Conservation (phyloP, 2,888 invertebrate genomes). For the Ichneumoninae sp. region DNA sequence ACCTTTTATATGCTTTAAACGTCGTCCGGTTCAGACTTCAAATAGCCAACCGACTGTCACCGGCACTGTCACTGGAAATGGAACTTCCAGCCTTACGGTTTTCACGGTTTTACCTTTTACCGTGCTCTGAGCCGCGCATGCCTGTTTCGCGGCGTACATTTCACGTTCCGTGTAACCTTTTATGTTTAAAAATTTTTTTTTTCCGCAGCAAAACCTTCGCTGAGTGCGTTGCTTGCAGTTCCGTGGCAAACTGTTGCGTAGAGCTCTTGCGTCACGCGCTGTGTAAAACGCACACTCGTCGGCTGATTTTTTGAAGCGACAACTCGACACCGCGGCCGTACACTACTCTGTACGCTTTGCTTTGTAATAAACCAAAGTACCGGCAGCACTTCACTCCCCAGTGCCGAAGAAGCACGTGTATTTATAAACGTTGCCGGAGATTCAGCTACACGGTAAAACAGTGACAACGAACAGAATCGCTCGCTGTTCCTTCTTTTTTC, state of each 20-base stretch:
- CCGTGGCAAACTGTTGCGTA: conserved; percentile 67
- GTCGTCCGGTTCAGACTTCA: not conserved
- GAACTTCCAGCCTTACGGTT: not conserved
- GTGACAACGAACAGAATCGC: conserved; percentile 23
- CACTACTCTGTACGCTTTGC: conserved; percentile 33
- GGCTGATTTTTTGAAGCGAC: conserved; percentile 5
- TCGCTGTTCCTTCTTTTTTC: not conserved
- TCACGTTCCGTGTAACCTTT: not conserved
- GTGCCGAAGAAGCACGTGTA: conserved; percentile 29
- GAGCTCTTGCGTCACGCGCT: conserved; percentile 26
- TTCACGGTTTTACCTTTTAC: not conserved
- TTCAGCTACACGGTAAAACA: not conserved
- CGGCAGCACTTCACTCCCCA: conserved; percentile 39
- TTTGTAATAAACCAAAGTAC: conserved; percentile 54
- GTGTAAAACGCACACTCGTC: conserved; percentile 46
- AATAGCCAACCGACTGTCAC: not conserved
- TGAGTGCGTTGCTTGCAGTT: conserved; percentile 9
- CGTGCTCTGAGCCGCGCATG: not conserved
- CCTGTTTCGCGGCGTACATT: not conserved
- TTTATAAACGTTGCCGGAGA: conserved; percentile 6
- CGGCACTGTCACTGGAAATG: not conserved
- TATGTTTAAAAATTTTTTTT: conserved; percentile 7
- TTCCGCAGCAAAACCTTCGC: conserved; percentile 34
- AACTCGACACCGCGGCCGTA: conserved; percentile 5
- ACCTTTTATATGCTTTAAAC: not conserved